phyloP scores from a whole-genome alignment of 2,888 invertebrate species.

The Andricus quercusramuli region DNA sequence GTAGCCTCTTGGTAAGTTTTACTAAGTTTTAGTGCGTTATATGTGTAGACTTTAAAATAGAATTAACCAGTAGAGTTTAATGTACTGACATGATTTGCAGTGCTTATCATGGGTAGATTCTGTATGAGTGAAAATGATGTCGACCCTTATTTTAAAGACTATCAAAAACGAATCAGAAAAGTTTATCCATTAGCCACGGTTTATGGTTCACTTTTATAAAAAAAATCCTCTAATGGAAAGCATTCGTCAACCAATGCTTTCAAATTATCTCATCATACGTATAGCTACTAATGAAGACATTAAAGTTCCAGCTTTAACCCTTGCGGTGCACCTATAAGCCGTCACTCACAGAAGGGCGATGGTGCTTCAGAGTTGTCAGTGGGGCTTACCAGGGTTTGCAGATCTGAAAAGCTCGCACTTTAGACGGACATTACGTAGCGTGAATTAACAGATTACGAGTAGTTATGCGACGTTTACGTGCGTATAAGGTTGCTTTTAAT shows the following conservation, averaged over 20 bases:
- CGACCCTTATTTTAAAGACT: no score
- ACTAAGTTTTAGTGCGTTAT: no score
- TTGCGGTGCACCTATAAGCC: conserved; percentile 8
- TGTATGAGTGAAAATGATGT: no score
- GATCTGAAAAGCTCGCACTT: conserved; percentile 24
- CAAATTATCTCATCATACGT: not conserved
- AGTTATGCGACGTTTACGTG: conserved; percentile 12
- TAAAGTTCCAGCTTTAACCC: conserved; percentile 12
- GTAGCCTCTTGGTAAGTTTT: no score
- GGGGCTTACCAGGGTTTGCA: not conserved
- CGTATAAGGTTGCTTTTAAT: conserved; percentile 24
- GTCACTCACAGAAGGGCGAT: conserved; percentile 19
- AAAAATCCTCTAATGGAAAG: no score
- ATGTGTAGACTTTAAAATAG: no score
- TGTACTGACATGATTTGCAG: no score
- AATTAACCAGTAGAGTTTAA: no score
- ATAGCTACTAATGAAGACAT: conserved; percentile 26
- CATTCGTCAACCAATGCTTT: conserved; percentile 1
- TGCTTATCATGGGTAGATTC: no score
- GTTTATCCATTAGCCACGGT: no score
- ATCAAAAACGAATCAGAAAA: no score
- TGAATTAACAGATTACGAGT: conserved; percentile 6
- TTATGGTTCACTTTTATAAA: no score
- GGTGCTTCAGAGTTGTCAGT: not conserved
- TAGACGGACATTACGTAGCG: conserved; percentile 1